These are phyloP conservation scores for Amorpha juglandis DNA, from an alignment of 2,888 invertebrate genomes.

Conservation along the genomic window DNA sequence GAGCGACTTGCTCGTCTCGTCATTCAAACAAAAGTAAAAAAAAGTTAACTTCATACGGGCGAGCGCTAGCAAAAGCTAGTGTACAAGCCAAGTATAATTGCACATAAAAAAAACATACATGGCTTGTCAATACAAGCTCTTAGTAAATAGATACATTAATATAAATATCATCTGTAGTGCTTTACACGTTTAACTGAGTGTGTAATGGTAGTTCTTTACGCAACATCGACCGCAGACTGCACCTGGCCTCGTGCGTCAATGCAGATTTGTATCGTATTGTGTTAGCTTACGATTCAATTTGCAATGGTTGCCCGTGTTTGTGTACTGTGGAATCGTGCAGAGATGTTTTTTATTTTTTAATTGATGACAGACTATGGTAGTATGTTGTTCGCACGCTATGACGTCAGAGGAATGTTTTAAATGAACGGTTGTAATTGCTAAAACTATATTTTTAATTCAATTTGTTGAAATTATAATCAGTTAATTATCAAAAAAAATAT, in stretches of 20 bases:
- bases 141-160: constrained; percentile 15
- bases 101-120: not conserved
- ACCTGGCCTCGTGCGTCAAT: constrained; percentile 33
- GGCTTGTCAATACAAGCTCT: too few relatives aligned
- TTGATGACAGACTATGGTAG: constrained; percentile 39
- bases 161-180: constrained; percentile 35
- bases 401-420: constrained; percentile 43
- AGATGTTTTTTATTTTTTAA: constrained; percentile 39
- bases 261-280: not conserved
- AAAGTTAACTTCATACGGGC: too few relatives aligned
- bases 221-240: constrained; percentile 48
- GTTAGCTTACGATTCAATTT: constrained; percentile 9
- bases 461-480: too few relatives aligned
- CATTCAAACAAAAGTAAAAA: too few relatives aligned
- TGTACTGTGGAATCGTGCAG: constrained; percentile 13
- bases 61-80: not conserved
- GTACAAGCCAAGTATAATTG: not conserved
- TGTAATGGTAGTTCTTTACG: constrained; percentile 58
- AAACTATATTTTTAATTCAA: too few relatives aligned
- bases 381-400: constrained; percentile 54
- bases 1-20: too few relatives aligned
- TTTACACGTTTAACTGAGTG: constrained; percentile 56
- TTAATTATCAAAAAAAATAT: too few relatives aligned
- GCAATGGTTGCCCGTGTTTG: not conserved
- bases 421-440: not conserved